A percentile compares a stretch with the other conserved stretches of the same genome.
These are phyloP conservation scores for Pheosia gnoma DNA, from an alignment of 2,888 invertebrate genomes.

Conservation along the genomic window DNA sequence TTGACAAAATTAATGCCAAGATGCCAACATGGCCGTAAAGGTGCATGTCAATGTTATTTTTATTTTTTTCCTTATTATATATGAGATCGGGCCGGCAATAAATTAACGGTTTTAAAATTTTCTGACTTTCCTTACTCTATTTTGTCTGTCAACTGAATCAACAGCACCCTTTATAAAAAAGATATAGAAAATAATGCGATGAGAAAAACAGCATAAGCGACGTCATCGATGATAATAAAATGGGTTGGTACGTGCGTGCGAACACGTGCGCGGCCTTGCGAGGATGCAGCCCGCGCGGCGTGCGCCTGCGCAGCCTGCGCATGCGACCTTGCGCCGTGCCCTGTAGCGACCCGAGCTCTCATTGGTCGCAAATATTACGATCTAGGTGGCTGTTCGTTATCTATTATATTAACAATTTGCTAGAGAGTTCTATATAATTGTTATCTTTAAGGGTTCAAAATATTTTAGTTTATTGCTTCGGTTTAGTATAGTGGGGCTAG, in stretches of 20 bases:
- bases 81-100: too few relatives aligned
- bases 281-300: conserved; percentile 36
- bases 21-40: too few relatives aligned
- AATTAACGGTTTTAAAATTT: too few relatives aligned
- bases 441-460: too few relatives aligned
- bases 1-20: too few relatives aligned
- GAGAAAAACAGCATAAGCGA: conserved; percentile 6
- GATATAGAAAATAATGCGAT: conserved; percentile 5
- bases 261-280: conserved; percentile 40
- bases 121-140: too few relatives aligned
- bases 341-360: conserved; percentile 28
- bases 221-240: conserved; percentile 32
- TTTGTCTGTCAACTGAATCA: background rate
- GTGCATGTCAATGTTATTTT: too few relatives aligned
- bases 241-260: conserved; percentile 21
- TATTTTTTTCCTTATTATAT: too few relatives aligned
- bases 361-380: conserved; percentile 15
- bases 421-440: too few relatives aligned
- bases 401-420: background rate
- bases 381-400: background rate
- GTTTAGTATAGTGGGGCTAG: too few relatives aligned
- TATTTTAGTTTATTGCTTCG: too few relatives aligned
- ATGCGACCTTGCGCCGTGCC: conserved; percentile 37
- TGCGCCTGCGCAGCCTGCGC: conserved; percentile 22
- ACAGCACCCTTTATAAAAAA: background rate